Base-by-base conservation (phyloP, 2,113 vertebrate species). In the Clinocottus analis region DNA sequence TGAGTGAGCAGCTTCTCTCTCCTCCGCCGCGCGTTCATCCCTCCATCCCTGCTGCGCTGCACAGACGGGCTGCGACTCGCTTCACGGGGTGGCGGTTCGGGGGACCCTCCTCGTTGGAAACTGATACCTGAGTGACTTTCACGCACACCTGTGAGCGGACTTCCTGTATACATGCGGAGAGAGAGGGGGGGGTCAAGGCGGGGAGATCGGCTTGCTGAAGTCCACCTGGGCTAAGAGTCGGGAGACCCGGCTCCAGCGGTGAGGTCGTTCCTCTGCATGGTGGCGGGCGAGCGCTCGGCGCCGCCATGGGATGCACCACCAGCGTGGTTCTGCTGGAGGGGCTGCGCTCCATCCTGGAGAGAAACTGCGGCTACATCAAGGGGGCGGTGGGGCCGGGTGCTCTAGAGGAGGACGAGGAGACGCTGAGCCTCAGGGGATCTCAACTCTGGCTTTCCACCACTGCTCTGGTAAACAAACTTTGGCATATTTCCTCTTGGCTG, bases 231-330 rank as follows among this genome's bases (percentile, higher is more conserved):
- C 5, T 1, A 56, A 37, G 62, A 75, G 62, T 49, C 55, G 9
- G 7, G 16, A 53, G 62, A 64, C 73, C 33, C 25, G 7, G n/a
- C n/a, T n/a, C n/a, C n/a, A n/a, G 3, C 14, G 2, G 25, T 17
- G 29, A 51, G 53, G 17, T 47, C 0, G 2, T n/a, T 53, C 35
- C 13, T 59, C 63, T 77, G 74, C 73, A 78, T 84, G 62, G 63
- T 82, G 69, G 19, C 16, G 56, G 56, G 65, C 1, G 55, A 39
- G 55, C 3, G 9, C 66, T 69, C 80, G 63, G 60, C 83, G 91
- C 73, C 91, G 94, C 91, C 88, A 99, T 99, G 98, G 97, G 97
- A 90, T 98, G 98, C 95, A 97, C 96, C 86, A 96, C 96, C 83
- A 98, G 97, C 27, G 94, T 97, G 88, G 91, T 98, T 94, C 94